Base-by-base conservation (phyloP, 2,113 vertebrate genomes). In the Ariopsis seemanni region DNA sequence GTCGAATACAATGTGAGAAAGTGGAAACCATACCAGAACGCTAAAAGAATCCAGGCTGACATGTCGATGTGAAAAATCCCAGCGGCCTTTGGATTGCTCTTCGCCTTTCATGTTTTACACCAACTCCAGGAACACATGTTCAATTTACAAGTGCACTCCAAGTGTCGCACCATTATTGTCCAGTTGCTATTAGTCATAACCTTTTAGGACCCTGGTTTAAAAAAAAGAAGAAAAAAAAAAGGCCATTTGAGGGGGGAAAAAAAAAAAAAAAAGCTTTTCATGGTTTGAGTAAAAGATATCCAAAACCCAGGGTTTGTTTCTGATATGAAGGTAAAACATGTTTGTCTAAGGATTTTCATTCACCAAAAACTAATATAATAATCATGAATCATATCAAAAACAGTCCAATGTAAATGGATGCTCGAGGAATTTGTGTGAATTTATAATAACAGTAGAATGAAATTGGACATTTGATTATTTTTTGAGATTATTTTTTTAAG, bases 31-130 rank as follows among this genome's bases (percentile, higher is more conserved):
- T 84, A 22, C 58, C 82, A 67, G 82, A 69, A 69, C 7, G 48
- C 42, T 62, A 60, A 81, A 22, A 83, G 63, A 83, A 82, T 42
- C 67, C 53, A 55, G 79, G 85, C 82, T 90, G 50, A 89, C 93
- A 93, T 90, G 58, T 79, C 48, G 80, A 92, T 60, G 93, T 94
- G 92, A 94, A 92, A 92, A 55, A 69, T 90, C 89, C 91, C 92
- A 89, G 90, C 89, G 74, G 89, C 86, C 86, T 89, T 90, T 58
- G 22, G 72, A 89, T 84, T 85, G 86, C 62, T 50, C 87, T 15
- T 82, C 1, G 84, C 89, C 92, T 95, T 95, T 95, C 91, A 94
- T 94, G 91, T 94, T 94, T 95, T 93, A 94, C 91, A 89, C 91
- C 90, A 88, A 92, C 89, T 87, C 92, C 88, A 94, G 92, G 90